Conservation (phyloP, 2,113 vertebrate species). For the Crotalus horridus region DNA sequence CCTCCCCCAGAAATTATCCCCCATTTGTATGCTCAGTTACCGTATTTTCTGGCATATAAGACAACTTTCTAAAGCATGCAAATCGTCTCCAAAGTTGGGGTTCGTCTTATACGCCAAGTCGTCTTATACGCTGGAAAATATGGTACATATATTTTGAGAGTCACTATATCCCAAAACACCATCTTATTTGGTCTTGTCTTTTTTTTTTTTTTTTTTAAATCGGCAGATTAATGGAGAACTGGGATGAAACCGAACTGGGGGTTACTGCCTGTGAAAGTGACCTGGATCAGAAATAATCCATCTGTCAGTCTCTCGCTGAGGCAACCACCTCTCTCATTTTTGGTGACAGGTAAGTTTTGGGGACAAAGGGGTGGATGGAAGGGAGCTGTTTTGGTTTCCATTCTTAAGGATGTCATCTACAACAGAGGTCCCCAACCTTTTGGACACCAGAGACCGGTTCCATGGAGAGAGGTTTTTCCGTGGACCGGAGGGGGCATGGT, state of each 20-base stretch:
- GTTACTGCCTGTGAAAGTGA: neutral
- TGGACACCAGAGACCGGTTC: no score
- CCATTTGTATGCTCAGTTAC: neutral
- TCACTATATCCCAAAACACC: neutral
- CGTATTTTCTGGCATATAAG: no score
- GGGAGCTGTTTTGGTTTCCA: no score
- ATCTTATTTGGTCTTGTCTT: neutral
- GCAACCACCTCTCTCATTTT: neutral
- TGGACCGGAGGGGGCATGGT: no score
- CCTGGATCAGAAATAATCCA: neutral
- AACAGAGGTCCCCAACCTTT: no score
- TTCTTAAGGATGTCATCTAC: neutral
- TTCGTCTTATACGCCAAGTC: no score
- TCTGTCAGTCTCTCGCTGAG: neutral
- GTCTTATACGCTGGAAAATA: no score
- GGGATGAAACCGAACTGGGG: neutral
- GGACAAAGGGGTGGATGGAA: no score
- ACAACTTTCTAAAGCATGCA: no score
- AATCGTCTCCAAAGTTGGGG: no score
- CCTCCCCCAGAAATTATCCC: neutral
- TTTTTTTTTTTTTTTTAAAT: neutral
- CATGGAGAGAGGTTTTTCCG: no score
- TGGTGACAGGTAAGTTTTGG: neutral
- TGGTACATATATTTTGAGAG: neutral
- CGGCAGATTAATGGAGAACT: constrained; percentile 2